A percentile compares a stretch with the other conserved stretches of the same genome.
Evolutionary conservation across 2,888 invertebrate genomes (phyloP).

Genomic region (Choreutis nemorana): DNA sequence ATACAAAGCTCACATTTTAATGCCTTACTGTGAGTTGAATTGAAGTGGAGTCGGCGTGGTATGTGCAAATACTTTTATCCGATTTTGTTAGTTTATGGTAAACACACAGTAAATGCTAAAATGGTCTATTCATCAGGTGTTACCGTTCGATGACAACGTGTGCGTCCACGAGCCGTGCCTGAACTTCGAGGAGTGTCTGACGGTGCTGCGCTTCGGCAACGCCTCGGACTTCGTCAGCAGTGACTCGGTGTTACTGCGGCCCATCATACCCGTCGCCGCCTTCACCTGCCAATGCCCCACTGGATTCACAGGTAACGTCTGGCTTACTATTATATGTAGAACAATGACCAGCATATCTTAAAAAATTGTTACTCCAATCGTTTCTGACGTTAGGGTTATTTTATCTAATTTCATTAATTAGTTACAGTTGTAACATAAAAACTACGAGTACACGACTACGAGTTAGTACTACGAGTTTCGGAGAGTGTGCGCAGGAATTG

Average conservation of each 20-base stretch:
- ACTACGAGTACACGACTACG: no score
- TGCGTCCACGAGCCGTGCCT: slow-evolving; percentile 95
- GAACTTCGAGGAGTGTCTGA: slow-evolving; percentile 92
- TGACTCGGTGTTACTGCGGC: slow-evolving; percentile 89
- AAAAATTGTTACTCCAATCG: no score
- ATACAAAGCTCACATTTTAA: background rate
- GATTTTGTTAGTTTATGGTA: background rate
- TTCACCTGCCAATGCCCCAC: slow-evolving; percentile 91
- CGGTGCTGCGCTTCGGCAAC: slow-evolving; percentile 91
- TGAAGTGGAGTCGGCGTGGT: background rate
- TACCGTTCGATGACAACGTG: slow-evolving; percentile 96
- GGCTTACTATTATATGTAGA: no score
- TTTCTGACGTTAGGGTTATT: no score
- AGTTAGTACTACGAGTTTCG: no score
- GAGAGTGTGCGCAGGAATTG: no score
- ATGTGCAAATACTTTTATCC: background rate
- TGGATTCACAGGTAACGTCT: slow-evolving; percentile 89
- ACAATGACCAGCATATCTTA: no score
- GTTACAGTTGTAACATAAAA: no score
- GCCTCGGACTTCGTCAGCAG: slow-evolving; percentile 91
- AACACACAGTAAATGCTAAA: background rate
- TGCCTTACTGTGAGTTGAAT: background rate
- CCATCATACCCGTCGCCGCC: slow-evolving; percentile 93
- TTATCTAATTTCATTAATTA: no score
- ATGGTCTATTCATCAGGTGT: no score